A percentile compares a stretch with the other conserved stretches of the same genome.
phyloP scores from a whole-genome alignment of 2,797 vertebrate genomes.

The Chloroceryle inda region DNA sequence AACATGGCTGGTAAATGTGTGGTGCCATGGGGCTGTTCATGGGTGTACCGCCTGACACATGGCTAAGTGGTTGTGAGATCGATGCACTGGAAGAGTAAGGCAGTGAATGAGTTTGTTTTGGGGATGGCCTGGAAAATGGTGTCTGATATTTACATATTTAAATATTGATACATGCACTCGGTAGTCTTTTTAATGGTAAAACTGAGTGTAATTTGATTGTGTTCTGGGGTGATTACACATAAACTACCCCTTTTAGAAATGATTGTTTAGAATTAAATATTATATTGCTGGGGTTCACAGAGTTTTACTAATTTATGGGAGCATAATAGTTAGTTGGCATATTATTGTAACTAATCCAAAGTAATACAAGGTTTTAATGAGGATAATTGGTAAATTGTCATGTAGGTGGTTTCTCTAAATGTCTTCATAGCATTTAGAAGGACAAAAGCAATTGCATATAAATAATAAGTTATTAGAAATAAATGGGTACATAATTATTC shows the following conservation, averaged over 20 bases:
- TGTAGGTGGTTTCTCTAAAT: slow-evolving; percentile 40
- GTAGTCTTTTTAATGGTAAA: neutral
- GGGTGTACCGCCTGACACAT: rapidly evolving
- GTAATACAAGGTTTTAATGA: neutral
- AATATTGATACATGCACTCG: neutral
- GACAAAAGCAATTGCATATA: slow-evolving; percentile 45
- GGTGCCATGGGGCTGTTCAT: neutral
- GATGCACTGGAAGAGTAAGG: neutral
- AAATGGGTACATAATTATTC: slow-evolving; percentile 11
- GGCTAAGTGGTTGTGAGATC: neutral
- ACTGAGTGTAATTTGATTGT: neutral
- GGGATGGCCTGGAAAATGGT: neutral
- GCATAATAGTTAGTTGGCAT: neutral
- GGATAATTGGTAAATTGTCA: slow-evolving; percentile 36
- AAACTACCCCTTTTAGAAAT: neutral
- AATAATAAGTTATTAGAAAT: slow-evolving; percentile 59
- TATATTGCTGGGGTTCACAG: neutral
- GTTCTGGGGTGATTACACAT: neutral
- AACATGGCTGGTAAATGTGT: rapidly evolving
- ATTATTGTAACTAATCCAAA: slow-evolving; percentile 42
- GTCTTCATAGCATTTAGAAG: slow-evolving; percentile 16
- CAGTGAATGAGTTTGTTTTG: neutral
- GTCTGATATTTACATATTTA: neutral
- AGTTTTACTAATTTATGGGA: neutral
- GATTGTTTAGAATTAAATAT: slow-evolving; percentile 10